phyloP scores from a whole-genome alignment of 1,140 invertebrate species.

The Brachionus plicatilis region DNA sequence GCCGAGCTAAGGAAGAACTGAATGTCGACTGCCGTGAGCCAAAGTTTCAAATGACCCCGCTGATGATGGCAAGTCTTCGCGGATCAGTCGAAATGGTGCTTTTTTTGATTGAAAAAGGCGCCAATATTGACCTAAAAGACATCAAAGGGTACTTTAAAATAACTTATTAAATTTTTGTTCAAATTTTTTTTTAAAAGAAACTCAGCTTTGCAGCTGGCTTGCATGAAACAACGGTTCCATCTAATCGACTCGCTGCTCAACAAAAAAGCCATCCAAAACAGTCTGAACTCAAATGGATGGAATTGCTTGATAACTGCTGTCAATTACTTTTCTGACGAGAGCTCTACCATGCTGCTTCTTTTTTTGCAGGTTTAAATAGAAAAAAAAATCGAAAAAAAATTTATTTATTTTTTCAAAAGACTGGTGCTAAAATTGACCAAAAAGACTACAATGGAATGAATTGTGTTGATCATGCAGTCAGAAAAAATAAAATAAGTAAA shows the following conservation, averaged over 20 bases:
- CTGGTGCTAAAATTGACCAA: constrained; percentile 29
- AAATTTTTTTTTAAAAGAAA: constrained; percentile 44
- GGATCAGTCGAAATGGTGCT: neutral
- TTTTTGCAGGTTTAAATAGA: constrained; percentile 46
- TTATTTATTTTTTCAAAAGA: constrained; percentile 43
- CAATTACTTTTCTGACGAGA: constrained; percentile 28
- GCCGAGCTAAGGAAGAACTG: neutral
- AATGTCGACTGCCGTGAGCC: constrained; percentile 4
- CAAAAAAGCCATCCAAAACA: constrained; percentile 45
- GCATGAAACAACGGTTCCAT: constrained; percentile 46
- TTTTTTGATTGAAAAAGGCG: constrained; percentile 15
- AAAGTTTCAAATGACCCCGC: constrained; percentile 37
- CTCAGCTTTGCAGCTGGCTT: constrained; percentile 48
- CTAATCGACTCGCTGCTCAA: constrained; percentile 45
- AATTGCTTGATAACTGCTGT: constrained; percentile 18
- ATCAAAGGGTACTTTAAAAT: neutral
- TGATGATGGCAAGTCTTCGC: constrained; percentile 15
- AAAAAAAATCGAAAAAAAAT: constrained; percentile 45
- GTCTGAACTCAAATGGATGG: neutral
- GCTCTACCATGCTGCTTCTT: neutral
- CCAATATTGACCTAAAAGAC: neutral
- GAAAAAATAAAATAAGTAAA: constrained; percentile 44
- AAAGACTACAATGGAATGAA: neutral
- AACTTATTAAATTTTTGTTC: neutral
- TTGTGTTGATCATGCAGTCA: constrained; percentile 39